Evolutionary conservation across 2,888 invertebrate genomes (phyloP), one percentile per base, ranked within the genome.

Genomic region (Orthosia gothica): DNA sequence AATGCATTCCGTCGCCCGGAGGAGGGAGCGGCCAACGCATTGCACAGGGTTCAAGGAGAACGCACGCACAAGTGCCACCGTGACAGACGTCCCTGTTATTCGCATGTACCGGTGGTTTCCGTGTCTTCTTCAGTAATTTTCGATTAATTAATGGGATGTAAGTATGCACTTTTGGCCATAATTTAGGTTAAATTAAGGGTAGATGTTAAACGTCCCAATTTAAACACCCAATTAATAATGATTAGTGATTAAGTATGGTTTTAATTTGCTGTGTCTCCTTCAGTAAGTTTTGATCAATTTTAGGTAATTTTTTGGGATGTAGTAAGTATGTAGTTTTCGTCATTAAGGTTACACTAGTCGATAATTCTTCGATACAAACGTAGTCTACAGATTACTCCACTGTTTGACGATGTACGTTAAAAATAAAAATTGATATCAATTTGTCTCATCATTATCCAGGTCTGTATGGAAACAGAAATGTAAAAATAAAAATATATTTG

Each of bases 21-120:
- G 94, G 91, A 94, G 94, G 95, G 95, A 91, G 95, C 82, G 82
- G 81, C 79, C 83, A 87, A 82, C 89, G 89, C 79, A 81, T 84
- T 85, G 87, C 82, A 55, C 61, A 87, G 87, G 89, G 91, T 91
- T 92, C 92, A 92, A 91, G 91, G 92, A 90, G 91, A 89, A 76
- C 72, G 64, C 79, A 83, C 70, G 63, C 78, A 59, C 70, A 76
- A 71, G 68, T 72, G 47, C 20, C 26, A 40, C 11, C 65, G 67
- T 62, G 54, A 70, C 57, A 70, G 58, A 77, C 69, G 65, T 75
- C 78, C 81, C 75, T 76, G 76, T 74, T 67, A 65, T 74, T 79
- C 45, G 54, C 68, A 65, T 32, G 20, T 69, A 69, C 71, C 66
- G 40, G 63, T 74, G 65, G 76, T 70, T 32, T 66, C 58, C 52